These are phyloP conservation scores for Gavia stellata DNA, from an alignment of 2,113 vertebrate species.

Conservation along the genomic window DNA sequence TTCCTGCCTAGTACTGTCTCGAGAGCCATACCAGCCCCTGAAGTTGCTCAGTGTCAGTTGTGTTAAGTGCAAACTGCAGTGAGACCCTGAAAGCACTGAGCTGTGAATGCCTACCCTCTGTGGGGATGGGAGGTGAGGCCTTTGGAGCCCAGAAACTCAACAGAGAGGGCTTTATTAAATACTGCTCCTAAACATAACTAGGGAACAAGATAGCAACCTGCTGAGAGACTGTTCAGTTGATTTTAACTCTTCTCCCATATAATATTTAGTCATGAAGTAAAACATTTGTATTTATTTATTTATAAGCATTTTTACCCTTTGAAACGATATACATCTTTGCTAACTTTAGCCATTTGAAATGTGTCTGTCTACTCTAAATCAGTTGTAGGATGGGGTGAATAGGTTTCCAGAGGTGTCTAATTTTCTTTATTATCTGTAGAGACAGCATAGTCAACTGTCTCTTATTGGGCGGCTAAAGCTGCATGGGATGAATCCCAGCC, in stretches of 20 bases:
- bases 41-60: not conserved
- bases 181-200: not conserved
- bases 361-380: not conserved
- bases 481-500: not conserved
- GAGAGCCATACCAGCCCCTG: not conserved
- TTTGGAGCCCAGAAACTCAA: not conserved
- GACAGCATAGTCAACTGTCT: not conserved
- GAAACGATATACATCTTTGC: rapidly evolving
- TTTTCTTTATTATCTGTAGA: not conserved
- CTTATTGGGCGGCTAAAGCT: not conserved
- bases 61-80: not conserved
- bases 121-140: rapidly evolving
- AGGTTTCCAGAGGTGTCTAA: not conserved
- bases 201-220: not conserved
- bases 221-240: not conserved
- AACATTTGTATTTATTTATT: not conserved
- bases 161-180: not conserved
- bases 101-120: not conserved
- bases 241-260: not conserved
- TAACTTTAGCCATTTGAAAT: not conserved
- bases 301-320: not conserved
- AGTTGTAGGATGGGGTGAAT: not conserved
- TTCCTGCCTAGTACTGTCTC: not conserved
- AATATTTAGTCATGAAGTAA: not conserved
- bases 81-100: not conserved